phyloP scores from a whole-genome alignment of 2,113 vertebrate genomes.

The Trinectes maculatus region DNA sequence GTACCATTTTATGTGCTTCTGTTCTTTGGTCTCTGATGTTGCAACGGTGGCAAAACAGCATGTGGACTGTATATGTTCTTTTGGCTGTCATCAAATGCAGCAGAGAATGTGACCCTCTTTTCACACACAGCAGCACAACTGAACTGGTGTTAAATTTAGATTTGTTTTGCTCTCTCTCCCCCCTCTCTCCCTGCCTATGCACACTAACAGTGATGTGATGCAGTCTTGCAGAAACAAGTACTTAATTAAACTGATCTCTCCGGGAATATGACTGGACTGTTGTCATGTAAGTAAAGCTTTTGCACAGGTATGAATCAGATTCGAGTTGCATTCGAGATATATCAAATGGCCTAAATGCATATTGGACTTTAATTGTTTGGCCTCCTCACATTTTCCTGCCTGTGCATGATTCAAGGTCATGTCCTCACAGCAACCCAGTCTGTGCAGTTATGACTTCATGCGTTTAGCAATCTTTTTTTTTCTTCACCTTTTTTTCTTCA shows the following conservation, averaged over 20 bases:
- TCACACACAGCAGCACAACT: neutral
- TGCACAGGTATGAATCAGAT: neutral
- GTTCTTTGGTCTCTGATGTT: slow-evolving; percentile 3
- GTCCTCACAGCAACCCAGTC: neutral
- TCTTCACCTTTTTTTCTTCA: too few relatives aligned
- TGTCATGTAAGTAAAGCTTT: neutral
- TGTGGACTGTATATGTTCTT: neutral
- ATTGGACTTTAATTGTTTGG: neutral
- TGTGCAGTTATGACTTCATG: slow-evolving; percentile 9
- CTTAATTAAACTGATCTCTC: neutral
- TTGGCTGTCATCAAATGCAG: neutral
- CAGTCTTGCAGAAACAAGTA: neutral
- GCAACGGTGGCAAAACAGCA: neutral
- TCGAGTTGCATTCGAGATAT: neutral
- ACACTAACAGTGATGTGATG: slow-evolving; percentile 1
- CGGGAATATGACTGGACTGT: neutral
- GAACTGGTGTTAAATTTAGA: slow-evolving; percentile 20
- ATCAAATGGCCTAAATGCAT: neutral
- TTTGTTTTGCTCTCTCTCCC: slow-evolving; percentile 1
- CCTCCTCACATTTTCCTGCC: neutral
- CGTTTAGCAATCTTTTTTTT: neutral
- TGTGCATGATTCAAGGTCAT: slow-evolving; percentile 19
- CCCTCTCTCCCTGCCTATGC: neutral
- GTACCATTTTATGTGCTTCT: too few relatives aligned
- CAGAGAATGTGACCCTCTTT: neutral